Conservation (phyloP, 2,797 vertebrate genomes). For the Sebastes ruberrimus region DNA sequence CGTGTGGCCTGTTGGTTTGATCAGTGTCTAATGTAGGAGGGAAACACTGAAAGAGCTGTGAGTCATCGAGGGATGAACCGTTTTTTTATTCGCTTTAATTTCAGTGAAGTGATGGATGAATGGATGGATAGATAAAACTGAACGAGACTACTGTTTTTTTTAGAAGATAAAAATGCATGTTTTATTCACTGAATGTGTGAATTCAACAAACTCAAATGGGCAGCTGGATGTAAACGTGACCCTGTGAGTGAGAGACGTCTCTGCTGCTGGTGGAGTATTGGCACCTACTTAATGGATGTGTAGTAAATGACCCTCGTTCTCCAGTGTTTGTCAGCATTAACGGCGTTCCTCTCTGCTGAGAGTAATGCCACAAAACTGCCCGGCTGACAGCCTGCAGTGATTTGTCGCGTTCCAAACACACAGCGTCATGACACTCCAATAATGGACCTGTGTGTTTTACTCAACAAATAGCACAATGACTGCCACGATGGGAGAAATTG, state of each 20-base stretch:
- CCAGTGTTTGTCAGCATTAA: conserved; percentile 81
- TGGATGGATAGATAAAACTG: not conserved
- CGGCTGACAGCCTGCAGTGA: conserved; percentile 74
- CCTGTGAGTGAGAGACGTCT: conserved; percentile 57
- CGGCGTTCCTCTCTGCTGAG: conserved; percentile 68
- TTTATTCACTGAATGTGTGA: not conserved
- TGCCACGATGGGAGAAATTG: conserved; percentile 65
- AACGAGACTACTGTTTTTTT: not conserved
- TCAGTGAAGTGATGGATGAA: not conserved
- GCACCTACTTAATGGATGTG: conserved; percentile 82
- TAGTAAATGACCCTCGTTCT: conserved; percentile 79
- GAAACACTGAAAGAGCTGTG: not conserved
- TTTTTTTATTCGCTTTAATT: conserved; percentile 21
- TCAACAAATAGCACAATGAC: conserved; percentile 79
- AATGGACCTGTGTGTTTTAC: conserved; percentile 78
- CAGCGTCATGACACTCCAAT: conserved; percentile 76
- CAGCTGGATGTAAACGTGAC: conserved; percentile 47
- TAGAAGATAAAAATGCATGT: not conserved
- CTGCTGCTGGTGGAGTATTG: conserved; percentile 71
- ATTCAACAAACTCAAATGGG: not conserved
- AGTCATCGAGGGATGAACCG: not conserved
- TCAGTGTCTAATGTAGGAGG: conserved; percentile 13
- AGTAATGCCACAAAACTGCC: conserved; percentile 78
- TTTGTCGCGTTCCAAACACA: conserved; percentile 76
- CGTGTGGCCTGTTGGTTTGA: conserved; percentile 20